A percentile compares a stretch with the other conserved stretches of the same genome.
These are phyloP conservation scores for Proctacanthus coquilletti DNA, from an alignment of 1,140 invertebrate species.

Conservation along the genomic window DNA sequence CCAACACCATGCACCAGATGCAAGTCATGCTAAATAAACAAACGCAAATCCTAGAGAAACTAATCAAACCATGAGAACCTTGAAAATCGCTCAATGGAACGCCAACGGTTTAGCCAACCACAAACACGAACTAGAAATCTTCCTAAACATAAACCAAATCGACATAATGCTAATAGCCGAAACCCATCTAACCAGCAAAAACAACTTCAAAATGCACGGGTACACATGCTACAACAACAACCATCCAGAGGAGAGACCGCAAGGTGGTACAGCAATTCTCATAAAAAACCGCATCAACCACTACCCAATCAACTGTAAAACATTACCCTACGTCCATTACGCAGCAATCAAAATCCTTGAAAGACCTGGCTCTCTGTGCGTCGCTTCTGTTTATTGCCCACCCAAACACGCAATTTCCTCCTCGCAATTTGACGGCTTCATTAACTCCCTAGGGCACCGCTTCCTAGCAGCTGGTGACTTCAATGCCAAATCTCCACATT, in stretches of 20 bases:
- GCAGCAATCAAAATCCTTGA: constrained; percentile 1
- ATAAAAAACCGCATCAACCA: constrained; percentile 8
- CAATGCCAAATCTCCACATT: constrained; percentile 17
- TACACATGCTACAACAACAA: constrained; percentile 7
- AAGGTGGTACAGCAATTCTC: constrained; percentile 10
- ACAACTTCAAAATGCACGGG: constrained; percentile 3
- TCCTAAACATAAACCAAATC: not conserved
- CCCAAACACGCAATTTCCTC: constrained; percentile 10
- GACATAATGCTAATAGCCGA: constrained; percentile 1
- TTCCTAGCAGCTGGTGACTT: constrained; percentile 18
- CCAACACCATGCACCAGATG: too few species aligned
- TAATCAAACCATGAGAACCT: too few species aligned
- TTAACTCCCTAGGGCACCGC: constrained; percentile 11
- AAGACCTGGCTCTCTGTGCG: too few species aligned
- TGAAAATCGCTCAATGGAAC: constrained; percentile 2
- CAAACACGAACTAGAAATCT: not conserved
- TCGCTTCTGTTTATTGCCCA: constrained; percentile 14
- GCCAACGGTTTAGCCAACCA: constrained; percentile 2
- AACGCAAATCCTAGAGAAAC: too few species aligned
- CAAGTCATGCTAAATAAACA: too few species aligned
- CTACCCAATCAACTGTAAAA: not conserved
- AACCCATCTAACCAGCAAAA: constrained; percentile 1
- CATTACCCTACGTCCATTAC: not conserved
- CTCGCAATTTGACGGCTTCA: constrained; percentile 10
- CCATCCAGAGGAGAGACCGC: constrained; percentile 10